phyloP scores from a whole-genome alignment of 2,888 invertebrate genomes.

The Drosophila gaucha region DNA sequence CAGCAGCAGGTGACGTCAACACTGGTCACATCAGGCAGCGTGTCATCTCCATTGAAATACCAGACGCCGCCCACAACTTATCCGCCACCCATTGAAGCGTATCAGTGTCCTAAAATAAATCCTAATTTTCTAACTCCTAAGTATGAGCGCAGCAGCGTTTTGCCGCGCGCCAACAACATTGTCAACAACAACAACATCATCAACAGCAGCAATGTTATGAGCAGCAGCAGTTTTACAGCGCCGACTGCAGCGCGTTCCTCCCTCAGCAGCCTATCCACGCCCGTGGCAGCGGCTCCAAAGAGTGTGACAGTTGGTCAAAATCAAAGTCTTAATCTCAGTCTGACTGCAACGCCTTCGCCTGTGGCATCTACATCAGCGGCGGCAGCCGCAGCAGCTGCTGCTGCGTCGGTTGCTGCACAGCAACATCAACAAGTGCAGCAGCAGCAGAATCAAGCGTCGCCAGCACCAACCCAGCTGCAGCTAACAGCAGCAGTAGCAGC shows the following conservation, averaged over 20 bases:
- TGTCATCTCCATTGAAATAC: conserved; percentile 80
- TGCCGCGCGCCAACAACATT: conserved; percentile 73
- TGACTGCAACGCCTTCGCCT: conserved; percentile 37
- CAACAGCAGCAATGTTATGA: neutral
- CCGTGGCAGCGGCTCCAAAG: conserved; percentile 13
- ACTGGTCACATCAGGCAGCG: conserved; percentile 32
- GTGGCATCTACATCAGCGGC: conserved; percentile 66
- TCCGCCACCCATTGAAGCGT: conserved; percentile 83
- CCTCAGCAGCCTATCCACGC: conserved; percentile 16
- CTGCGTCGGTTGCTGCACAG: neutral
- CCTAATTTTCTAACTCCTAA: conserved; percentile 84
- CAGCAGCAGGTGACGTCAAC: conserved; percentile 62
- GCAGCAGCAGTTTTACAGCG: conserved; percentile 6
- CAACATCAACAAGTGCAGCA: conserved; percentile 12
- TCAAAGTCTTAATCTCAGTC: conserved; percentile 50
- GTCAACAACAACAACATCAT: conserved; percentile 14
- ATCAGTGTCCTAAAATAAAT: conserved; percentile 84
- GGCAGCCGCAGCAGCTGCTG: conserved; percentile 57
- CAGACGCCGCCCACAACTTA: conserved; percentile 83
- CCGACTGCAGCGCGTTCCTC: conserved; percentile 4
- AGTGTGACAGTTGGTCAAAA: conserved; percentile 19
- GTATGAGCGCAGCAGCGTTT: conserved; percentile 79
- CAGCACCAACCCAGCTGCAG: conserved; percentile 34
- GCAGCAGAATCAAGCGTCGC: conserved; percentile 15
- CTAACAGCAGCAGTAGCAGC: conserved; percentile 27